A percentile compares a stretch with the other conserved stretches of the same genome.
These are phyloP conservation scores for Maconellicoccus hirsutus DNA, from an alignment of 1,140 invertebrate genomes.

Conservation along the genomic window DNA sequence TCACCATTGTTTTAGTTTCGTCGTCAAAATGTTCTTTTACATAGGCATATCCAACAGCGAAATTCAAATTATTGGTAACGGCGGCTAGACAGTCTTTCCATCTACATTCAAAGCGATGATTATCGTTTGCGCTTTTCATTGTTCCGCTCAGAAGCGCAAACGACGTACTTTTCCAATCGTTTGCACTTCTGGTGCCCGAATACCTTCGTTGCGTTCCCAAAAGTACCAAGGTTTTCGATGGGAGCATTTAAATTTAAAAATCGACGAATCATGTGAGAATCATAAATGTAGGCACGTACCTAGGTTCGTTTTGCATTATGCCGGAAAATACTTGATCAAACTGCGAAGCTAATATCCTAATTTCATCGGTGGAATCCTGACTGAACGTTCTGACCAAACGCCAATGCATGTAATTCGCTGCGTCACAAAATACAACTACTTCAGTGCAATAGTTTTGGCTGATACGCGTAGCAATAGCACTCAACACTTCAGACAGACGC, in stretches of 20 bases:
- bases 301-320: constrained; percentile 31
- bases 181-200: no score
- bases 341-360: constrained; percentile 37
- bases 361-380: constrained; percentile 37
- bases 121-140: no score
- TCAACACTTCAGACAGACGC: neutral
- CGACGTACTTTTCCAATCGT: no score
- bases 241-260: neutral
- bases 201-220: neutral
- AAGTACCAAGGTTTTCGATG: neutral
- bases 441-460: no score
- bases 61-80: constrained; percentile 41
- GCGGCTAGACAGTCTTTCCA: constrained; percentile 45
- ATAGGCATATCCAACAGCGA: constrained; percentile 47
- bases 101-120: no score
- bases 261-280: no score
- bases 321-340: constrained; percentile 39
- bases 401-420: constrained; percentile 47
- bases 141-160: no score
- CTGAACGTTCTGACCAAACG: constrained; percentile 40
- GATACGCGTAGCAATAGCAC: no score
- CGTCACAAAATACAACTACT: constrained; percentile 35
- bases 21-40: constrained; percentile 39
- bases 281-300: constrained; percentile 28
- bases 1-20: constrained; percentile 31